Evolutionary conservation across 1,140 invertebrate genomes (phyloP), one percentile per base, ranked within the genome.

Genomic region (Diorhabda carinulata): DNA sequence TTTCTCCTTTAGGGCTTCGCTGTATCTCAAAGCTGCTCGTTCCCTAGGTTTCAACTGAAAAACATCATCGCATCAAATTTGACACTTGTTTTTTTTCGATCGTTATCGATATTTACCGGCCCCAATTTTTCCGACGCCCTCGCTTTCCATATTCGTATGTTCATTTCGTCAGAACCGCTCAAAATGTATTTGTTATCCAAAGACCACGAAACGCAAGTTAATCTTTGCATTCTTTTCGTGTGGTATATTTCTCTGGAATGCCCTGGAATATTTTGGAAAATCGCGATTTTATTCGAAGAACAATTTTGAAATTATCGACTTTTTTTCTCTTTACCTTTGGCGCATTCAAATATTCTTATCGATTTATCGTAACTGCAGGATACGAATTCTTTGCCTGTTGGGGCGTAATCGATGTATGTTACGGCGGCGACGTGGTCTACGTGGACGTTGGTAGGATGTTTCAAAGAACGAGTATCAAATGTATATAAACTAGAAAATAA

Each of bases 111-210:
- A 88, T 90, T 87, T 85, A 99, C 94, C 73, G 93, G 87, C 78
- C 98, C 98, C 63, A 99, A 83, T 86, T 99, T 99, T 82, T 99
- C 97, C 6, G 95, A 93, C 0, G 98, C 96, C 79, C 88, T 91
- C 2, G 97, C 92, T 84, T 99, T 99, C 98, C 98, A 99, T 75
- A 99, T 86, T 74, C 98, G 87, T 69, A 99, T 93, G 81, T 99
- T 99, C 96, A 99, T 99, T 85, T 99, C 98, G 84, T 99, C 96
- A 58, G 96, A 98, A 42, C 95, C 96, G 73, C 92, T 95, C 9
- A 98, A 79, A 60, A 99, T 90, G 78, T 96, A 99, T 84, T 97
- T 98, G 79, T 95, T 92, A 80, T 99, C 98, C 57, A 92, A 80
- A 0, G 95, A 92, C 96, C 96, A 99, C 65, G 89, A 84, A 7